Conservation (phyloP, 2,113 vertebrate species). For the Pollimyrus isidori region DNA sequence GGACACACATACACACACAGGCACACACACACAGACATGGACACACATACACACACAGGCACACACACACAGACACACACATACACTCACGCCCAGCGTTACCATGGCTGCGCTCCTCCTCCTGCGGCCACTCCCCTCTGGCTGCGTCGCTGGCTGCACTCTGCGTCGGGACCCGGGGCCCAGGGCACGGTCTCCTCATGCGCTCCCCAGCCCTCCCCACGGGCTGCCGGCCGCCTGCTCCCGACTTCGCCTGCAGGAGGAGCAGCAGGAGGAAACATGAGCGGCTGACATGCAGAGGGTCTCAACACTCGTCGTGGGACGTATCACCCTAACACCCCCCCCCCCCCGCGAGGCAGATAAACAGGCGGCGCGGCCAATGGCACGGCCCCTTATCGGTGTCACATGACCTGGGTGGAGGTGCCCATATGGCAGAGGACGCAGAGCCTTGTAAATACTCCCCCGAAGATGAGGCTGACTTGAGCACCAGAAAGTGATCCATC, state of each 20-base stretch:
- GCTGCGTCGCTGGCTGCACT: slow-evolving; percentile 32
- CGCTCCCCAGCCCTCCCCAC: slow-evolving; percentile 68
- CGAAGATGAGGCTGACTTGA: not conserved
- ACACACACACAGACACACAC: not conserved
- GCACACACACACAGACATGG: not conserved
- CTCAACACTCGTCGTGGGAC: not conserved
- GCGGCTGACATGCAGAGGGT: not conserved
- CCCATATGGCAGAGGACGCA: too few relatives aligned
- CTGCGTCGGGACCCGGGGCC: slow-evolving; percentile 46
- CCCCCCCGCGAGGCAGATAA: not conserved
- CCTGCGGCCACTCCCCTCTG: slow-evolving; percentile 42
- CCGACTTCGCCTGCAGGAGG: slow-evolving; percentile 49
- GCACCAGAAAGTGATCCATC: not conserved
- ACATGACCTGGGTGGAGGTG: slow-evolving; percentile 2
- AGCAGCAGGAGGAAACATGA: not conserved
- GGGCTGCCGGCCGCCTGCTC: slow-evolving; percentile 51
- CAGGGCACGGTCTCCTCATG: slow-evolving; percentile 80
- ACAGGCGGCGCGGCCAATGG: slow-evolving; percentile 28
- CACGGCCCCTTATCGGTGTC: slow-evolving; percentile 12
- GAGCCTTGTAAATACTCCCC: not conserved
- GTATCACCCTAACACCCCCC: too few relatives aligned
- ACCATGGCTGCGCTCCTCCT: slow-evolving; percentile 72
- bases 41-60: not conserved
- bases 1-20: not conserved
- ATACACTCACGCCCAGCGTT: slow-evolving; percentile 23